Evolutionary conservation across 2,888 invertebrate species (phyloP), one percentile per base, ranked within the genome.

Genomic region (Luperina nickerlii): DNA sequence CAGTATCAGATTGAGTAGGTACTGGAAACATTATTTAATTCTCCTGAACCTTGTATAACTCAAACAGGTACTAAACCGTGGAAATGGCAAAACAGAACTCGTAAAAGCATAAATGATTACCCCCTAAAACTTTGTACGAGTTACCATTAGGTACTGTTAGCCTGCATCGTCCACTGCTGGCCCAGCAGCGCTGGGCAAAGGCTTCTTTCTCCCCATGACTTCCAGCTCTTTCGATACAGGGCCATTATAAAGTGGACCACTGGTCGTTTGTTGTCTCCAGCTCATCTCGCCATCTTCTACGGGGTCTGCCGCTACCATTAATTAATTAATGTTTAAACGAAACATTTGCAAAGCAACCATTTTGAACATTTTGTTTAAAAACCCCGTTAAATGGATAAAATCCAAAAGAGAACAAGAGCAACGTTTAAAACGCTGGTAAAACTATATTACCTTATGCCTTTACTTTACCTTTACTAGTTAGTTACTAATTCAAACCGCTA

Each of bases 401-500:
- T 15, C 4, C 13, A 13, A 24, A 71, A 38, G 2, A 51, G 2
- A 62, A 51, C 60, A 54, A 74, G 20, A 54, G 5, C n/a, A 38
- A 45, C 0, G 15, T 54, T 60, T 54, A 13, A 20, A 67, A 67
- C 8, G 42, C 15, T 1, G 0, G 18, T 45, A 20, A n/a, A 32
- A 75, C 45, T 27, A 13, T 60, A 24, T 15, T 2, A 54, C 15
- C 15, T 6, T 24, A 32, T 24, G 8, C n/a, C n/a, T n/a, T n/a
- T n/a, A n/a, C n/a, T n/a, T 27, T 20, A 60, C 18, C 1, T 66
- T 69, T 48, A 57, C 9, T n/a, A 63, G 42, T 48, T 9, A 51
- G 51, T 63, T 27, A 71, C 66, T 38, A 63, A 72, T 70, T 54
- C 24, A n/a, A 81, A 20, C 38, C 73, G 32, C 48, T 75, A 79